Conservation (phyloP, 2,113 vertebrate genomes). For the Dromaius novaehollandiae region DNA sequence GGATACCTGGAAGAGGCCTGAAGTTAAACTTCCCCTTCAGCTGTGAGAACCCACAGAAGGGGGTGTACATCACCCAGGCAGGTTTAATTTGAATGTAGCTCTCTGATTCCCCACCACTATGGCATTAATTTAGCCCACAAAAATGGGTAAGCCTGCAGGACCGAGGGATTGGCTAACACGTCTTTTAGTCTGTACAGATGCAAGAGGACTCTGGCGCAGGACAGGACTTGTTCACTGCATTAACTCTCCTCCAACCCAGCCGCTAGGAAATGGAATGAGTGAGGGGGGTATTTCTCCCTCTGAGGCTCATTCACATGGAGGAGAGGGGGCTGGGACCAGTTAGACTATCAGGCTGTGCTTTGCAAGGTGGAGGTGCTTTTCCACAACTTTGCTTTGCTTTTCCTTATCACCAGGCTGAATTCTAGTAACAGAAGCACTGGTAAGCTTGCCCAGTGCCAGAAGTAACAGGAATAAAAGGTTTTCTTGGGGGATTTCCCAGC, state of each 20-base stretch:
- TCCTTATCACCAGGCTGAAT: neutral
- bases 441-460: conserved; percentile 5
- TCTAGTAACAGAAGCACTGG: rapidly evolving
- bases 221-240: conserved; percentile 20
- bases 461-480: neutral
- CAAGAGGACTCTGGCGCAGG: neutral
- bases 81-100: conserved; percentile 7
- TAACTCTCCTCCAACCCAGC: neutral
- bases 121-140: conserved; percentile 2
- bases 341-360: neutral
- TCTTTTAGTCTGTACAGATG: neutral
- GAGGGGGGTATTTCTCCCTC: neutral
- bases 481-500: conserved; percentile 39
- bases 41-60: neutral
- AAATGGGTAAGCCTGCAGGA: neutral
- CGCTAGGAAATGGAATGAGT: neutral
- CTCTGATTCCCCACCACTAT: neutral
- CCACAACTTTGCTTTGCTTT: neutral
- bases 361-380: neutral
- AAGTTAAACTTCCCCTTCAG: neutral
- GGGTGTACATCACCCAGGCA: neutral
- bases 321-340: neutral
- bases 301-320: neutral
- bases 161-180: neutral
- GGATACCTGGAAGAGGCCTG: neutral